phyloP scores from a whole-genome alignment of 2,113 vertebrate genomes.

The Pygoscelis antarcticus region DNA sequence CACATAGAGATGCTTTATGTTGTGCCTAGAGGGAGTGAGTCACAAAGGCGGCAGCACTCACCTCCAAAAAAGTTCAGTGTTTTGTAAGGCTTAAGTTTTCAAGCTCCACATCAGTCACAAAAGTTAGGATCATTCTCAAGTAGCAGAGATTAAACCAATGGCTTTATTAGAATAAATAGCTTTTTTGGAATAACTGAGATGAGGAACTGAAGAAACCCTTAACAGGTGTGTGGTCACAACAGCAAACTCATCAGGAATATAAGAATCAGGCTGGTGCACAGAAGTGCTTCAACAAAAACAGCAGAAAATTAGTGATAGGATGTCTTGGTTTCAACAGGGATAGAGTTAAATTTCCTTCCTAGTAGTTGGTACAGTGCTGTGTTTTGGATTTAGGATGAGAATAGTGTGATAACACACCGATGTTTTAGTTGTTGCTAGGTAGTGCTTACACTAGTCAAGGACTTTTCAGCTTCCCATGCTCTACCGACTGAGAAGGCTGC shows the following conservation, averaged over 20 bases:
- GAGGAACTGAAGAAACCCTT: not conserved
- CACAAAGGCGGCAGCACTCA: not conserved
- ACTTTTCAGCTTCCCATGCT: no score
- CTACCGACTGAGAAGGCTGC: no score
- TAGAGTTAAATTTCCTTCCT: no score
- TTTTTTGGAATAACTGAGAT: not conserved
- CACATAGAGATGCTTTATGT: not conserved
- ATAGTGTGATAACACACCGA: no score
- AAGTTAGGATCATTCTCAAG: not conserved
- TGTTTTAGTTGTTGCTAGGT: no score
- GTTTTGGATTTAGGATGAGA: no score
- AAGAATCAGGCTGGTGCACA: not conserved
- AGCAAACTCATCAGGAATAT: not conserved
- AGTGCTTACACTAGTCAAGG: no score
- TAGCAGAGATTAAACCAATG: not conserved
- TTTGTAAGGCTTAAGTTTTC: not conserved
- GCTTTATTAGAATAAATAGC: not conserved
- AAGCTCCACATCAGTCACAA: not conserved
- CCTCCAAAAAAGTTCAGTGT: not conserved
- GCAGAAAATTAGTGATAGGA: not conserved
- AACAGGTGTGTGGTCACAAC: accelerated
- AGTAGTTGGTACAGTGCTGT: no score
- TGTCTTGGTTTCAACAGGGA: no score
- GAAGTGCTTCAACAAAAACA: not conserved
- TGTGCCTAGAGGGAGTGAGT: not conserved